These are phyloP conservation scores for Anableps anableps DNA, from an alignment of 2,797 vertebrate species.

Conservation along the genomic window DNA sequence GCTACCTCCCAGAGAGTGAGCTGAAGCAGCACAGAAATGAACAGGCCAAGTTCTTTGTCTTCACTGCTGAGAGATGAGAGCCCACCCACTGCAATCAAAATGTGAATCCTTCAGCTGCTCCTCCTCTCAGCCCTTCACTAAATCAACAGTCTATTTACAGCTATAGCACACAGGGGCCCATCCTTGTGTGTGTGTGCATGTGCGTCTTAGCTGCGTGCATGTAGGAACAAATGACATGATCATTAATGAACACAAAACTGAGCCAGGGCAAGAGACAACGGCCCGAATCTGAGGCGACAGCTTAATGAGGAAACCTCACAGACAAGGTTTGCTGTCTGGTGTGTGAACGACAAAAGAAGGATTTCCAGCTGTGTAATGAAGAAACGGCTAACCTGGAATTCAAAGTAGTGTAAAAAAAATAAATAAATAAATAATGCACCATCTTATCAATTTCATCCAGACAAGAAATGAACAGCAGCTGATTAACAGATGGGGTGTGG, in stretches of 20 bases:
- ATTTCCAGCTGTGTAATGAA: conserved; percentile 24
- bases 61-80: conserved; percentile 70
- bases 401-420: neutral
- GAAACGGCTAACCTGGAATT: conserved; percentile 22
- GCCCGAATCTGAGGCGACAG: conserved; percentile 43
- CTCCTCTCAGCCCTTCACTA: conserved; percentile 66
- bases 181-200: conserved; percentile 16
- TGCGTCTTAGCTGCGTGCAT: conserved; percentile 14
- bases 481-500: conserved; percentile 56
- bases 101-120: conserved; percentile 69
- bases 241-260: conserved; percentile 61
- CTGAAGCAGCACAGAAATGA: conserved; percentile 49
- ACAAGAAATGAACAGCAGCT: conserved; percentile 30
- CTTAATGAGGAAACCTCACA: conserved; percentile 55
- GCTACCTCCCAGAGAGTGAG: conserved; percentile 56
- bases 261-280: conserved; percentile 49
- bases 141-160: conserved; percentile 77
- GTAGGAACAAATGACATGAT: conserved; percentile 44
- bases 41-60: conserved; percentile 76
- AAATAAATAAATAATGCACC: neutral
- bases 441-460: conserved; percentile 57
- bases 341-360: conserved; percentile 2
- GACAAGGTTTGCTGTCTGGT: conserved; percentile 26
- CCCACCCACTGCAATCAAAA: conserved; percentile 77
- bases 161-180: conserved; percentile 19